Conservation (phyloP, 2,113 vertebrate species). For the Heterotis niloticus region DNA sequence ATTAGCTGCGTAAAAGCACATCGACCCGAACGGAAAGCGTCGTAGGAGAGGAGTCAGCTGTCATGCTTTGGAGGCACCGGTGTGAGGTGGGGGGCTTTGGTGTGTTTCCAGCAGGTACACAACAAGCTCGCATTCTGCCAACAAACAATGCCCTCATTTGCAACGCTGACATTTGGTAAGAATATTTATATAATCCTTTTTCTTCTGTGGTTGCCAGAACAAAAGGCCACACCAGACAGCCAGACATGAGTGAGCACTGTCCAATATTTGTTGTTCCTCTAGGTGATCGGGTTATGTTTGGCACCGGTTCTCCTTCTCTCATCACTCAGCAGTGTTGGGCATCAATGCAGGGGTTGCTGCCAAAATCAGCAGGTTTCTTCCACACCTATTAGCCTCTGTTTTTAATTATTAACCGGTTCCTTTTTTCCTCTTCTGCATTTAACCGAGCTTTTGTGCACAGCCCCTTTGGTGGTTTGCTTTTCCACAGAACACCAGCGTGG, state of each 20-base stretch:
- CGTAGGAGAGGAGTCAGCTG: background rate
- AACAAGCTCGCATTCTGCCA: background rate
- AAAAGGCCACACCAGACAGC: slow-evolving; percentile 13
- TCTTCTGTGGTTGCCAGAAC: background rate
- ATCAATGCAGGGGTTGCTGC: background rate
- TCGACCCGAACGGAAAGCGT: background rate
- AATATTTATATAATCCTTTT: background rate
- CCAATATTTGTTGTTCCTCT: background rate
- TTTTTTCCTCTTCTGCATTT: background rate
- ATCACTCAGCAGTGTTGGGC: background rate
- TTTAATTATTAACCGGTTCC: slow-evolving; percentile 17
- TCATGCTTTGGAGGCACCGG: background rate
- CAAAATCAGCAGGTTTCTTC: background rate
- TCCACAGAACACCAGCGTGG: background rate
- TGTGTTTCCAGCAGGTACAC: no score
- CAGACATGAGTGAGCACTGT: background rate
- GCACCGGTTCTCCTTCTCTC: background rate
- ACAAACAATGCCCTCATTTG: background rate
- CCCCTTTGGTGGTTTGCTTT: background rate
- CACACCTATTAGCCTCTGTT: background rate
- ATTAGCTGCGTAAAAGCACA: background rate
- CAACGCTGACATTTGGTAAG: background rate
- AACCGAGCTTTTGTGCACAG: background rate
- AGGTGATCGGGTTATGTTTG: slow-evolving; percentile 8
- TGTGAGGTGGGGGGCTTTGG: no score